Evolutionary conservation across 1,140 invertebrate genomes (phyloP).

Genomic region (Drosophila neocordata): DNA sequence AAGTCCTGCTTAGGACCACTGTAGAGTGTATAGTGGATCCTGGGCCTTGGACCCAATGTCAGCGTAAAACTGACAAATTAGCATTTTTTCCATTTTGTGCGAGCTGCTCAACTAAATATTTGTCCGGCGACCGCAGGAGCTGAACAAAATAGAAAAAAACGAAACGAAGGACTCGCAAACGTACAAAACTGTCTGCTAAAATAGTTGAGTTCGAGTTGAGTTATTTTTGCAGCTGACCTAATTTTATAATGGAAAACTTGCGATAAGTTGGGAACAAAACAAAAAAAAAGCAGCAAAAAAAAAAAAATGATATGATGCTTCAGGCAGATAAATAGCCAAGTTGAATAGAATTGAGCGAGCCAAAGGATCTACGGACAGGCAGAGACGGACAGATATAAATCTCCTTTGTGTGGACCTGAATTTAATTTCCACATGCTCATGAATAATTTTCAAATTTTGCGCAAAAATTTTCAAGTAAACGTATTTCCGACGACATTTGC

Average conservation of each 20-base stretch:
- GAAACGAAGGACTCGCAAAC: constrained; percentile 35
- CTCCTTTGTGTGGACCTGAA: constrained; percentile 80
- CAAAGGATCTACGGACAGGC: not conserved
- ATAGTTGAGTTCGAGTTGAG: constrained; percentile 70
- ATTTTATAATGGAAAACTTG: constrained; percentile 81
- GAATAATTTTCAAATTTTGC: constrained; percentile 80
- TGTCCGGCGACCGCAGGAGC: constrained; percentile 57
- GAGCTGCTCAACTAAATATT: constrained; percentile 71
- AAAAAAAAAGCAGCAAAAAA: constrained; percentile 34
- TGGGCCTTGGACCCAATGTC: constrained; percentile 64
- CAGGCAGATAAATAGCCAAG: constrained; percentile 75
- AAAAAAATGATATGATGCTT: constrained; percentile 55
- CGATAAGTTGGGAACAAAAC: constrained; percentile 65
- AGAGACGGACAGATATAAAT: constrained; percentile 71
- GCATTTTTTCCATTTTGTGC: constrained; percentile 77
- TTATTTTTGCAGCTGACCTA: constrained; percentile 81
- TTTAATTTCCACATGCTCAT: constrained; percentile 81
- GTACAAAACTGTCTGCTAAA: constrained; percentile 46
- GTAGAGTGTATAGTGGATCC: constrained; percentile 19
- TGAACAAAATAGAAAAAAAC: constrained; percentile 25
- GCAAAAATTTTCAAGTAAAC: constrained; percentile 69
- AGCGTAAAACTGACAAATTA: constrained; percentile 81
- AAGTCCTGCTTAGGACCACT: constrained; percentile 28
- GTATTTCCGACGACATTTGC: constrained; percentile 59
- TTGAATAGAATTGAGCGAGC: constrained; percentile 31